Evolutionary conservation across 2,113 vertebrate genomes (phyloP), one percentile per base, ranked within the genome.

Genomic region (Candoia aspera): DNA sequence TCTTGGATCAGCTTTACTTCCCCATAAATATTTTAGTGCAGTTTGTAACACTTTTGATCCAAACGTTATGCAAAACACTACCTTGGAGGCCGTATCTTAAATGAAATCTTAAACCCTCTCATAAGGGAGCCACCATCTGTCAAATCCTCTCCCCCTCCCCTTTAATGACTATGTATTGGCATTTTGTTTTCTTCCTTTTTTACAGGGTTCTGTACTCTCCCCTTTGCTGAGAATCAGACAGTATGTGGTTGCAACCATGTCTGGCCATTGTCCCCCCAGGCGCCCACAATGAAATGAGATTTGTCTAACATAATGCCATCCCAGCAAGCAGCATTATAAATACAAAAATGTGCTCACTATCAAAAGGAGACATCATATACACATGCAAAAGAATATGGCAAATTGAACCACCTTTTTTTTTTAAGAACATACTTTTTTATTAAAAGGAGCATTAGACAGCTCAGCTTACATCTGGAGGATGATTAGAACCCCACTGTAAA

Each of bases 401-500:
- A 94, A 94, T 2, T 90, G 94, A 97, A 97, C 94, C 95, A 95
- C 94, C 94, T 95, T 79, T 79, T 68, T 68, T 60, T 60, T 62
- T 29, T 95, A 94, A 94, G 95, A 96, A 90, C 53, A 94, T 90
- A 94, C 88, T 95, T 96, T 95, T 95, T 94, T 92, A 96, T 96
- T 96, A 96, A 95, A 97, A 97, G 92, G 88, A 87, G 94, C 96
- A 95, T 96, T 96, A 93, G 91, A 90, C 2, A 0, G 92, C 92
- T 96, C 93, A 95, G 94, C 93, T 95, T 93, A 94, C 10, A 15
- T 95, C 46, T 94, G 33, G 17, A 94, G 87, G 93, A 93, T 96
- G 94, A 97, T 97, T 96, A 97, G 96, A 96, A 96, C 84, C 95
- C 96, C 96, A 96, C 95, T 95, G 94, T 95, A 97, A 97, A 96